phyloP scores from a whole-genome alignment of 2,797 vertebrate genomes.

The Poeciliopsis infans region DNA sequence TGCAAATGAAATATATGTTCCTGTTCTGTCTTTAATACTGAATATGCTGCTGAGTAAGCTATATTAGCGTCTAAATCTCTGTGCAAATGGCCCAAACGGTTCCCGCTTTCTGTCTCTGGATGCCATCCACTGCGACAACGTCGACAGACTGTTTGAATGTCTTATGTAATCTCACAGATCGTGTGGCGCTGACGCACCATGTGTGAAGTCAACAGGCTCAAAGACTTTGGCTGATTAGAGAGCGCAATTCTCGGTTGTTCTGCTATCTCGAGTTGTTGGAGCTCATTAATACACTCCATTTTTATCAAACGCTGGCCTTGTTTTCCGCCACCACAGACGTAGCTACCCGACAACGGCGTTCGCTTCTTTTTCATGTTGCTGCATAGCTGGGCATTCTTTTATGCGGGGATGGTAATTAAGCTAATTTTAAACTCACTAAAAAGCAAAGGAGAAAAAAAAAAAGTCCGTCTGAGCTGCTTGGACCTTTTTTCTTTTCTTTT shows the following conservation, averaged over 20 bases:
- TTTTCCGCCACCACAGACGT: constrained; percentile 38
- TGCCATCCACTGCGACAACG: constrained; percentile 18
- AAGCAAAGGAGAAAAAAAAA: background rate
- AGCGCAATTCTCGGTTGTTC: constrained; percentile 45
- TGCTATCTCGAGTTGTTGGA: constrained; percentile 34
- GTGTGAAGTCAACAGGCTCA: constrained; percentile 63
- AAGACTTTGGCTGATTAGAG: constrained; percentile 54
- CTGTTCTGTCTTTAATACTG: constrained; percentile 6
- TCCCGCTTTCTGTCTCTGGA: constrained; percentile 40
- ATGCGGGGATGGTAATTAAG: background rate
- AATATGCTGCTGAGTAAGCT: constrained; percentile 54
- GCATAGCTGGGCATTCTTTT: background rate
- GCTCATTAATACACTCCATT: constrained; percentile 58
- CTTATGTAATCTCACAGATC: constrained; percentile 49
- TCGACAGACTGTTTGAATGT: constrained; percentile 53
- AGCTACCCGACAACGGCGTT: constrained; percentile 43
- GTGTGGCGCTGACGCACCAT: constrained; percentile 32
- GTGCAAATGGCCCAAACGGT: background rate
- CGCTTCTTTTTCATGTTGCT: constrained; percentile 35
- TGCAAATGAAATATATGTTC: background rate
- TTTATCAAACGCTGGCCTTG: constrained; percentile 47
- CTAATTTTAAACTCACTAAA: constrained; percentile 28
- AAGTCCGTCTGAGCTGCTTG: too few species aligned
- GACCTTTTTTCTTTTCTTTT: background rate
- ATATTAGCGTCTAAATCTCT: constrained; percentile 16